Evolutionary conservation across 64 coral and sea anemone species (phyloP).

Genomic region (Pachyseris speciosa): DNA sequence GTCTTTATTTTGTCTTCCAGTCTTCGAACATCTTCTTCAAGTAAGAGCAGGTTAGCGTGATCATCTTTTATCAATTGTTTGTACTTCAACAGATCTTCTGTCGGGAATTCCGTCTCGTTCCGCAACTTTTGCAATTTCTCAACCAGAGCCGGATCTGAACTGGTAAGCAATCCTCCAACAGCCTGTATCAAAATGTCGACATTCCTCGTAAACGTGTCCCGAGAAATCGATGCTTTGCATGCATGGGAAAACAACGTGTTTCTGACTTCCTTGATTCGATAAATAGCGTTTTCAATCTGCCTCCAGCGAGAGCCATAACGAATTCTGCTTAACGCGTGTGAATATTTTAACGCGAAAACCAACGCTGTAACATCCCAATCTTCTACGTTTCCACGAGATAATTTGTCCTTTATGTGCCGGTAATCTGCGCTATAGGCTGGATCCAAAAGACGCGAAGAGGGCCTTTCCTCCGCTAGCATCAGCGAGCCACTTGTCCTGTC

Average conservation of each 20-base stretch:
- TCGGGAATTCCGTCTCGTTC: constrained; percentile 55
- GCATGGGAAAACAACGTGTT: constrained; percentile 39
- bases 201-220: not conserved
- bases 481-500: constrained; percentile 12
- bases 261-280: constrained; percentile 45
- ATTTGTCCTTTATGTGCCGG: constrained; percentile 24
- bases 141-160: constrained; percentile 26
- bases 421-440: constrained; percentile 1
- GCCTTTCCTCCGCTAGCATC: constrained; percentile 17
- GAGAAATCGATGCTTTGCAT: constrained; percentile 19
- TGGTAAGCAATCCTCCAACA: constrained; percentile 34
- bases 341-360: constrained; percentile 25
- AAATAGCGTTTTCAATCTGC: not conserved
- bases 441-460: constrained; percentile 12
- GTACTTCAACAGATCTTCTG: constrained; percentile 25
- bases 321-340: not conserved
- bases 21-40: constrained; percentile 48
- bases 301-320: not conserved
- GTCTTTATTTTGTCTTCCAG: constrained; percentile 38
- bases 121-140: constrained; percentile 17
- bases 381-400: constrained; percentile 8
- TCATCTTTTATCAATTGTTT: constrained; percentile 28
- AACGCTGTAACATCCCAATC: constrained; percentile 65
- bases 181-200: constrained; percentile 22
- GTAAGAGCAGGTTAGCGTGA: not conserved